phyloP scores from a whole-genome alignment of 2,113 vertebrate species.

The Myxocyprinus asiaticus region DNA sequence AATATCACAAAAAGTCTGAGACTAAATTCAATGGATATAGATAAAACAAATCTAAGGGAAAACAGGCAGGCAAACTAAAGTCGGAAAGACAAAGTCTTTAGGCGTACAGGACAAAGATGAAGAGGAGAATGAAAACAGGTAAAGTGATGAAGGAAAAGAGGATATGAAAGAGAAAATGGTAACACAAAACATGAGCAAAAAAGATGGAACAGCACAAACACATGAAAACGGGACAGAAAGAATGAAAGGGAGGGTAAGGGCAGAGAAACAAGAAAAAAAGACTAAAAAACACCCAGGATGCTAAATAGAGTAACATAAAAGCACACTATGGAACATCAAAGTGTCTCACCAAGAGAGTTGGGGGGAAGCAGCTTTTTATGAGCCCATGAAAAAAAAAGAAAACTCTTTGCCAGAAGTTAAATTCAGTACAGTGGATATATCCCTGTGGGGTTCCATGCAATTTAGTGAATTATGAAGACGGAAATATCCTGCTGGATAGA shows the following conservation, averaged over 20 bases:
- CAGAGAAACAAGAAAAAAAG: constrained; percentile 21
- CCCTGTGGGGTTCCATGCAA: constrained; percentile 48
- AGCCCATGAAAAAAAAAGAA: constrained; percentile 21
- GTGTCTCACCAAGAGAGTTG: constrained; percentile 28
- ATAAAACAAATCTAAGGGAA: too few species aligned
- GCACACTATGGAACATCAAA: constrained; percentile 62
- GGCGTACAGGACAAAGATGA: constrained; percentile 1
- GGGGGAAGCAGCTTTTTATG: constrained; percentile 50
- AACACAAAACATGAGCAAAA: constrained; percentile 7
- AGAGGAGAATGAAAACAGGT: not conserved
- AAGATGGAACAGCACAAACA: not conserved
- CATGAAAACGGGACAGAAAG: constrained; percentile 16
- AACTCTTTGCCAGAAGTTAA: constrained; percentile 48
- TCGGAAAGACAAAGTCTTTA: too few species aligned
- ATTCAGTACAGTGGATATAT: constrained; percentile 29
- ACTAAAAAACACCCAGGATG: constrained; percentile 8
- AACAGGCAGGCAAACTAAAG: too few species aligned
- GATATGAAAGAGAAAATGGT: constrained; percentile 19
- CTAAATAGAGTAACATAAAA: constrained; percentile 61
- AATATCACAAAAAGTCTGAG: too few species aligned
- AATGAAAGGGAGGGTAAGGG: constrained; percentile 17
- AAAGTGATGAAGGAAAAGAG: not conserved
- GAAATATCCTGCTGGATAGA: constrained; percentile 26
- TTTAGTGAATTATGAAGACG: constrained; percentile 41
- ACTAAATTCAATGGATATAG: too few species aligned